phyloP scores from a whole-genome alignment of 2,113 vertebrate species.

The Passer domesticus region DNA sequence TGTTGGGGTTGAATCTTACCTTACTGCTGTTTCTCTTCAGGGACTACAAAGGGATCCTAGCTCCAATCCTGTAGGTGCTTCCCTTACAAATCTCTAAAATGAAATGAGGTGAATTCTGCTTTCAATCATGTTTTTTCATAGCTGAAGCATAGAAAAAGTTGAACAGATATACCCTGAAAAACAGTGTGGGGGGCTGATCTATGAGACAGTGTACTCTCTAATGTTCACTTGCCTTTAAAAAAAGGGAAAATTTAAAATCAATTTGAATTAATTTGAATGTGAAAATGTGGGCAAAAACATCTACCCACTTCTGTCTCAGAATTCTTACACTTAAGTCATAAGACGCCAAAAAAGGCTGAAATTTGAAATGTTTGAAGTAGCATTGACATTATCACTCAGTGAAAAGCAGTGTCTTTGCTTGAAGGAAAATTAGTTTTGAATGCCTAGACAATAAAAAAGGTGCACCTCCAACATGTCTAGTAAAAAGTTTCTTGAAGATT shows the following conservation, averaged over 20 bases:
- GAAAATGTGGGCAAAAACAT: conserved; percentile 9
- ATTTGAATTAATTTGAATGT: conserved; percentile 20
- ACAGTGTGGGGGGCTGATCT: not conserved
- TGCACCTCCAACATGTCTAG: not conserved
- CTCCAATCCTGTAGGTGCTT: not conserved
- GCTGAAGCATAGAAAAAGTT: not conserved
- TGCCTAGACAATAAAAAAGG: not conserved
- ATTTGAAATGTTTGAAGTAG: not conserved
- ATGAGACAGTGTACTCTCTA: not conserved
- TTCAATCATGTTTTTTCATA: not conserved
- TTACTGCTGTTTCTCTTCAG: not conserved
- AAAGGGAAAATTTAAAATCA: not conserved
- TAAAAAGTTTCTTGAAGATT: not conserved
- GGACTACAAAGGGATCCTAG: not conserved
- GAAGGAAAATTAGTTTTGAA: not conserved
- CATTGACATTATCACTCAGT: not conserved
- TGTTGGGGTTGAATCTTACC: not conserved
- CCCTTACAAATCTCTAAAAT: not conserved
- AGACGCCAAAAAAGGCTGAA: not conserved
- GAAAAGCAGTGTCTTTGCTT: not conserved
- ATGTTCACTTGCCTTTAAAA: conserved; percentile 2
- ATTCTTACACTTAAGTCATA: not conserved
- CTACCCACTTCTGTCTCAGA: conserved; percentile 40
- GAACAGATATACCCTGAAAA: not conserved
- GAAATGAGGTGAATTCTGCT: not conserved